Conservation (phyloP, 30 jellyfish, hydroid and myxozoan species). For the Nemopilema nomurai region DNA sequence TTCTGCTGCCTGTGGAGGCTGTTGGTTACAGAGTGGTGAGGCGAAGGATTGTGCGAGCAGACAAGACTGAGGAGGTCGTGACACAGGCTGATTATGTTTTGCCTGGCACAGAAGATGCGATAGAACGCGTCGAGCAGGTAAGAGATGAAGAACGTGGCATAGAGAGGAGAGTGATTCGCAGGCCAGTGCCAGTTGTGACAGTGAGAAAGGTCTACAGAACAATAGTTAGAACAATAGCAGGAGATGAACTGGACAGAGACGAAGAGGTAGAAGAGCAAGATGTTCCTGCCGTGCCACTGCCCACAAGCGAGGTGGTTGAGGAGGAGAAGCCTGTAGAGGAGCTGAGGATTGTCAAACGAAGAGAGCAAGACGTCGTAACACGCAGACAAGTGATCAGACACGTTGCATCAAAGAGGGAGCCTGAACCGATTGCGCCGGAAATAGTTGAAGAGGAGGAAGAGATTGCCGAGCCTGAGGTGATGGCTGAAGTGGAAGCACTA, state of each 20-base stretch:
- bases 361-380: constrained; percentile 23
- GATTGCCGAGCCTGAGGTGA: constrained; percentile 29
- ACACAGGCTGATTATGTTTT: constrained; percentile 8
- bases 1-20: constrained; percentile 49
- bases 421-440: constrained; percentile 43
- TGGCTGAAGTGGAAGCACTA: constrained; percentile 4
- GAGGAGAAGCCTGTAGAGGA: constrained; percentile 4
- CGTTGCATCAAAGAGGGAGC: not conserved
- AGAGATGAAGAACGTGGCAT: constrained; percentile 18
- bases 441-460: constrained; percentile 29
- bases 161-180: constrained; percentile 35
- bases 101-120: constrained; percentile 15
- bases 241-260: constrained; percentile 17
- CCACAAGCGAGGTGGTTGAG: not conserved
- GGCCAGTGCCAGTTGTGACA: constrained; percentile 33
- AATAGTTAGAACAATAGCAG: constrained; percentile 18
- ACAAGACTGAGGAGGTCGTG: constrained; percentile 27
- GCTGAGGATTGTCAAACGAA: not conserved
- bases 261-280: constrained; percentile 21
- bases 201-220: constrained; percentile 82
- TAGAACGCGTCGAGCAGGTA: constrained; percentile 13
- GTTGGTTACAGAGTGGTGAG: constrained; percentile 43
- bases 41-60: constrained; percentile 48
- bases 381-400: constrained; percentile 30
- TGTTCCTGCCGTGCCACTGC: constrained; percentile 3